A percentile compares a stretch with the other conserved stretches of the same genome.
Conservation (phyloP, 1,140 invertebrate genomes). For the Pollicipes pollicipes region DNA sequence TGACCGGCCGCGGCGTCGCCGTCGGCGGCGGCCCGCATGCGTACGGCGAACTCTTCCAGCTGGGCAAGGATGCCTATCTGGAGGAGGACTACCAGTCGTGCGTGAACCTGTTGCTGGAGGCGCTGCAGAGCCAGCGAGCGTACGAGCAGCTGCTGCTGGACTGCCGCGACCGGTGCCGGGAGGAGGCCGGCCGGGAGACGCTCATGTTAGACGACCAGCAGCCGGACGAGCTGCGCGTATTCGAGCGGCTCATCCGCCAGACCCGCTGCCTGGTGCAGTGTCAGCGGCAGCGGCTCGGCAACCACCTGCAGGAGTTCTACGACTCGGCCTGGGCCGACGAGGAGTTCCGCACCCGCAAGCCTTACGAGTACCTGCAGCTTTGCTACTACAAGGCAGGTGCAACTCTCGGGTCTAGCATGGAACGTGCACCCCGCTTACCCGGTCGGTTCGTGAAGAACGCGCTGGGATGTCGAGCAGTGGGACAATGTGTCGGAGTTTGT, state of each 20-base stretch:
- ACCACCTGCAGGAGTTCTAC: background rate
- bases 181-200: background rate
- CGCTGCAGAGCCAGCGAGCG: background rate
- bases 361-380: background rate
- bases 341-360: background rate
- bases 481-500: too few relatives aligned
- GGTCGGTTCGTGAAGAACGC: too few relatives aligned
- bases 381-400: background rate
- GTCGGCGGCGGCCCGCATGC: background rate
- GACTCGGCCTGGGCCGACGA: background rate
- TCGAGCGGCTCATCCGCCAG: background rate
- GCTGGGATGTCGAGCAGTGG: too few relatives aligned
- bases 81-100: background rate
- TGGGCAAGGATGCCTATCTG: background rate
- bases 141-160: background rate
- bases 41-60: background rate
- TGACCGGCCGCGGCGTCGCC: background rate
- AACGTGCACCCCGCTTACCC: too few relatives aligned
- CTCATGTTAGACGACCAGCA: background rate
- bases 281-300: background rate
- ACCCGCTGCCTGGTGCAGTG: background rate
- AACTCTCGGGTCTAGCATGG: too few relatives aligned
- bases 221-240: background rate
- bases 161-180: background rate
- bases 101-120: background rate